These are phyloP conservation scores for Melitaea athalia DNA, from an alignment of 2,888 invertebrate species.

Conservation along the genomic window DNA sequence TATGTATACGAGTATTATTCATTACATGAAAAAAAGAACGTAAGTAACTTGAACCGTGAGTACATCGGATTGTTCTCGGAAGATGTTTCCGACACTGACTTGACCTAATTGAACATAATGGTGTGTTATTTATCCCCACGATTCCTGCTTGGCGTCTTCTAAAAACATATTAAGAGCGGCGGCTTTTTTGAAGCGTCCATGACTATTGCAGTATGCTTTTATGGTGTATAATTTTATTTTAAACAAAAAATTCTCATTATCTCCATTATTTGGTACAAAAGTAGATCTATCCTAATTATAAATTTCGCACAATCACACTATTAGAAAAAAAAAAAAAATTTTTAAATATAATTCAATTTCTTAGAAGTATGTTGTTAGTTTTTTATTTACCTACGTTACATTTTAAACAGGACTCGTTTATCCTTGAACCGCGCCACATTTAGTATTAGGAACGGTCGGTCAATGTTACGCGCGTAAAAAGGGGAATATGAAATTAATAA, in stretches of 20 bases:
- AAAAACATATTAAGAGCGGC: slow-evolving; percentile 63
- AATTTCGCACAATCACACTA: no score
- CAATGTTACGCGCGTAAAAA: slow-evolving; percentile 27
- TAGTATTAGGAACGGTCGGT: slow-evolving; percentile 38
- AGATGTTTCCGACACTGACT: slow-evolving; percentile 70
- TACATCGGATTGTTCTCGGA: slow-evolving; percentile 75
- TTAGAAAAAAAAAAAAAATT: slow-evolving; percentile 34
- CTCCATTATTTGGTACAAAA: no score
- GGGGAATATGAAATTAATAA: background rate
- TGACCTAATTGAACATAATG: slow-evolving; percentile 82
- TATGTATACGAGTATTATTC: slow-evolving; percentile 43
- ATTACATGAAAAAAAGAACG: slow-evolving; percentile 66
- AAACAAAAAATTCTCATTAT: slow-evolving; percentile 8
- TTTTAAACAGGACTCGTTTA: slow-evolving; percentile 42
- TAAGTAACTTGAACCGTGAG: slow-evolving; percentile 77
- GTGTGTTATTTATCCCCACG: slow-evolving; percentile 69
- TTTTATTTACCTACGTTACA: slow-evolving; percentile 44
- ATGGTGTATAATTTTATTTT: slow-evolving; percentile 55
- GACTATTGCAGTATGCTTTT: slow-evolving; percentile 41
- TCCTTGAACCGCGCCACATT: slow-evolving; percentile 45
- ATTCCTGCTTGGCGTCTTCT: slow-evolving; percentile 65
- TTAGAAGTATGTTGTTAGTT: slow-evolving; percentile 53
- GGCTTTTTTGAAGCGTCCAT: slow-evolving; percentile 44
- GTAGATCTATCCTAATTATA: no score
- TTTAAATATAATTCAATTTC: slow-evolving; percentile 69